A percentile compares a stretch with the other conserved stretches of the same genome.
phyloP scores from a whole-genome alignment of 2,888 invertebrate genomes.

The Rhogogaster chlorosoma region DNA sequence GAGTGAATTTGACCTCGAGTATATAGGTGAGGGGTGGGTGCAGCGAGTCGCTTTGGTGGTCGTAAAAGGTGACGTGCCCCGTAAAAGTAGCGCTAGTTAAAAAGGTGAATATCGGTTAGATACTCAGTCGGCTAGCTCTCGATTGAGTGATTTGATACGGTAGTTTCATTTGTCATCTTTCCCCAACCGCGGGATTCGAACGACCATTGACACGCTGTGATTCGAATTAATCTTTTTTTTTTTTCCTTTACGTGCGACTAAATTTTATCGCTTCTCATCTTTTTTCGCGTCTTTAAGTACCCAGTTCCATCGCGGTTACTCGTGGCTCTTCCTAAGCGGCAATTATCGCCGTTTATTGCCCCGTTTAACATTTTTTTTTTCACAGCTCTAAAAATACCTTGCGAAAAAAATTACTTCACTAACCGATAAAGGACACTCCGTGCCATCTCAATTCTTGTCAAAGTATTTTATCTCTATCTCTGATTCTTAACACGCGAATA shows the following conservation, averaged over 20 bases:
- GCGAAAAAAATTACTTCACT: background rate
- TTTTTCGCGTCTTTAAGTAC: constrained; percentile 9
- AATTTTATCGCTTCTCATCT: constrained; percentile 38
- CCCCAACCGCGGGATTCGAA: constrained; percentile 4
- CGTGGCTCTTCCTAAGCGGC: constrained; percentile 18
- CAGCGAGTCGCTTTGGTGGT: constrained; percentile 12
- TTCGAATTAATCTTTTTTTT: constrained; percentile 46
- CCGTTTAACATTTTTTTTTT: constrained; percentile 4
- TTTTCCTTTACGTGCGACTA: constrained; percentile 46
- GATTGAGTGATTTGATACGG: constrained; percentile 41
- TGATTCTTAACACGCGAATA: background rate
- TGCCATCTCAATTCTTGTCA: background rate
- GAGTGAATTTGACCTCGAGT: constrained; percentile 45
- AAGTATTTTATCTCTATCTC: background rate
- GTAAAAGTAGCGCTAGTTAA: constrained; percentile 50
- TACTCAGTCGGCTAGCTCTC: constrained; percentile 25
- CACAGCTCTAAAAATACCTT: background rate
- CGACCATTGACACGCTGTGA: constrained; percentile 44
- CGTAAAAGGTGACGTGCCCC: constrained; percentile 49
- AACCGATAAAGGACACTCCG: background rate
- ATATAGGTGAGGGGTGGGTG: constrained; percentile 9
- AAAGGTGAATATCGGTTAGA: constrained; percentile 28
- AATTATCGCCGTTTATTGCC: constrained; percentile 42
- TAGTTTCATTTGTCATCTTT: constrained; percentile 45
- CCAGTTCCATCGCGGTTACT: background rate